phyloP scores from a whole-genome alignment of 2,888 invertebrate species.

The Leucozona laternaria region DNA sequence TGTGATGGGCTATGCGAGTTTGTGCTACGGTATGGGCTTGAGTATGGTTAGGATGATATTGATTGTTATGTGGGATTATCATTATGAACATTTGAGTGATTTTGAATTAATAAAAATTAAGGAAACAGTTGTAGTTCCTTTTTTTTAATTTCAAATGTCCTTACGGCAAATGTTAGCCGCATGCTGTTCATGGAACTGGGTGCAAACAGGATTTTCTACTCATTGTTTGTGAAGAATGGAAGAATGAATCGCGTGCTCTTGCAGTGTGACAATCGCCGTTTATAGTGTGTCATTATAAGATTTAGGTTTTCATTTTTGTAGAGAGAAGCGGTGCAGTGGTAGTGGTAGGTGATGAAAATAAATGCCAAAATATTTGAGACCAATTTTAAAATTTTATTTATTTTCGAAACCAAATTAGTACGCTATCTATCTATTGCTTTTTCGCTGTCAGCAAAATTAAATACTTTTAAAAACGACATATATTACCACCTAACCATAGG shows the following conservation, averaged over 20 bases:
- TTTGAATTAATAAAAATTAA: constrained; percentile 82
- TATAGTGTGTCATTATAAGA: constrained; percentile 35
- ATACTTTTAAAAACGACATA: too few relatives aligned
- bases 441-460: too few relatives aligned
- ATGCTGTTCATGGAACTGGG: constrained; percentile 63
- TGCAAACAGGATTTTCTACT: constrained; percentile 67
- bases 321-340: not conserved
- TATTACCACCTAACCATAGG: too few relatives aligned
- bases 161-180: constrained; percentile 39
- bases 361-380: not conserved
- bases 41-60: constrained; percentile 48
- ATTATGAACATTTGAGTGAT: constrained; percentile 82
- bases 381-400: not conserved
- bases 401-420: too few relatives aligned
- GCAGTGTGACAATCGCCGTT: constrained; percentile 22
- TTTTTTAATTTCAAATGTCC: constrained; percentile 62
- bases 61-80: constrained; percentile 80
- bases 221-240: constrained; percentile 41
- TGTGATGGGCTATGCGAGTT: constrained; percentile 52
- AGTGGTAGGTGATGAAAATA: not conserved
- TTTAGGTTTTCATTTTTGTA: not conserved
- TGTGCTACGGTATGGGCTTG: not conserved
- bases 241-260: not conserved
- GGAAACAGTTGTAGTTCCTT: constrained; percentile 80
- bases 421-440: too few relatives aligned